Evolutionary conservation across 2,113 vertebrate species (phyloP).

Genomic region (Nymphicus hollandicus): DNA sequence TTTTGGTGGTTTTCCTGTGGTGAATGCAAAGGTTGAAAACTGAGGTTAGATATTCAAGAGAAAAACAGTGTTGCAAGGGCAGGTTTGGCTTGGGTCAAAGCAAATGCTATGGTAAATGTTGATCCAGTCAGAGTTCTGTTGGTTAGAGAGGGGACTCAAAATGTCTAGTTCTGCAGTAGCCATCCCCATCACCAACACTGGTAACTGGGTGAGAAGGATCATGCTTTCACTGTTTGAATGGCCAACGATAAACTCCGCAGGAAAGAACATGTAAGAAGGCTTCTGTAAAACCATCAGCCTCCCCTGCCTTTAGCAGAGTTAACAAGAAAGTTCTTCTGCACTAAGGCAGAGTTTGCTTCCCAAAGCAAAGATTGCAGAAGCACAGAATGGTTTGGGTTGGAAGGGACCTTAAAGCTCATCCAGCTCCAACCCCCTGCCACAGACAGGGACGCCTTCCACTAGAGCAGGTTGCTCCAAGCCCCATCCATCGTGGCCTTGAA

Average conservation of each 20-base stretch:
- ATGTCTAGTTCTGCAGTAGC: not conserved
- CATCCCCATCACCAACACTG: not conserved
- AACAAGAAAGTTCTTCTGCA: not conserved
- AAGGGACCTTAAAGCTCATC: no score
- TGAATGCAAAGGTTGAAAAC: not conserved
- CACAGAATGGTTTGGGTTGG: not conserved
- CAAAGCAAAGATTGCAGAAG: not conserved
- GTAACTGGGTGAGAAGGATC: not conserved
- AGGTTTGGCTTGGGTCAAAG: not conserved
- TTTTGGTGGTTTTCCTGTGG: not conserved
- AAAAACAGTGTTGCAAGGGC: not conserved
- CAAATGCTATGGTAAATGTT: not conserved
- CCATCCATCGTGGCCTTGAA: not conserved
- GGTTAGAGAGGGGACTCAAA: not conserved
- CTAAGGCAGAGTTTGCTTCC: not conserved
- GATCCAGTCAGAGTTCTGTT: not conserved
- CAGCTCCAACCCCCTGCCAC: not conserved
- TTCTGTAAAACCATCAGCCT: not conserved
- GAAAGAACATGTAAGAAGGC: not conserved
- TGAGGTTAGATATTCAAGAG: not conserved
- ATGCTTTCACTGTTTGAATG: not conserved
- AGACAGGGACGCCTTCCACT: not conserved
- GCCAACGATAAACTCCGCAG: not conserved
- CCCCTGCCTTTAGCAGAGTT: not conserved
- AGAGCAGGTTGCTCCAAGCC: not conserved